phyloP scores from a whole-genome alignment of 2,113 vertebrate species.

The Chinchilla lanigera region DNA sequence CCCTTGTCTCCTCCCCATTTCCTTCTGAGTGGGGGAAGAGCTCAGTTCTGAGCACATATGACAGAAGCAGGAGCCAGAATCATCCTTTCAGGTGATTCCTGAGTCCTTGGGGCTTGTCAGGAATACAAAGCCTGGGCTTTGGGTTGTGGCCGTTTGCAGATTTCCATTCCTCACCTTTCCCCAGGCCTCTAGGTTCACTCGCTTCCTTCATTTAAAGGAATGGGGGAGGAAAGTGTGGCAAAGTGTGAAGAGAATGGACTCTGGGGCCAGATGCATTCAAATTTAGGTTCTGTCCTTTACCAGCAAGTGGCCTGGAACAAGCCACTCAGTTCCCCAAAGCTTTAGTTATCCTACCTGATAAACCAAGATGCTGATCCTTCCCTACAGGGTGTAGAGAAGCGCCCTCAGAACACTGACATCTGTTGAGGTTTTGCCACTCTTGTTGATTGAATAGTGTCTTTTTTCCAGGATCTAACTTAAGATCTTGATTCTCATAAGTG shows the following conservation, averaged over 20 bases:
- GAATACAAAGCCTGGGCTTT: not conserved
- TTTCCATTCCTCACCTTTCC: not conserved
- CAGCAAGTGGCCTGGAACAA: not conserved
- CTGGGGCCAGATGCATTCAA: not conserved
- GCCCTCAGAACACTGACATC: not conserved
- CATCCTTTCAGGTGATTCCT: not conserved
- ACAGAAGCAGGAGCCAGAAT: not conserved
- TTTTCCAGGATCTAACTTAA: not conserved
- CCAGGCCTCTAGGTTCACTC: not conserved
- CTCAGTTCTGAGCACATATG: not conserved
- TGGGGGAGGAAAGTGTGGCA: not conserved
- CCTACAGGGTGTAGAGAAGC: not conserved
- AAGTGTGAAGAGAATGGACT: not conserved
- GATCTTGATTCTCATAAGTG: not conserved
- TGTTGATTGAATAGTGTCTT: not conserved
- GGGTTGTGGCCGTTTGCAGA: not conserved
- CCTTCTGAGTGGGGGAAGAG: not conserved
- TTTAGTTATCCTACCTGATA: not conserved
- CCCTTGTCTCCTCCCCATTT: not conserved
- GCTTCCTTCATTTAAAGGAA: not conserved
- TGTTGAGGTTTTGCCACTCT: not conserved
- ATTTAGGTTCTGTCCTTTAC: not conserved
- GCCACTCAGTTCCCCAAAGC: not conserved
- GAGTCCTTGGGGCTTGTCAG: not conserved
- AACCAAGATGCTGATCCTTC: not conserved